Percentiles rank a stretch among this genome's conserved stretches.
These are phyloP conservation scores for Takifugu ocellatus DNA, from an alignment of 2,797 vertebrate species.

Conservation along the genomic window DNA sequence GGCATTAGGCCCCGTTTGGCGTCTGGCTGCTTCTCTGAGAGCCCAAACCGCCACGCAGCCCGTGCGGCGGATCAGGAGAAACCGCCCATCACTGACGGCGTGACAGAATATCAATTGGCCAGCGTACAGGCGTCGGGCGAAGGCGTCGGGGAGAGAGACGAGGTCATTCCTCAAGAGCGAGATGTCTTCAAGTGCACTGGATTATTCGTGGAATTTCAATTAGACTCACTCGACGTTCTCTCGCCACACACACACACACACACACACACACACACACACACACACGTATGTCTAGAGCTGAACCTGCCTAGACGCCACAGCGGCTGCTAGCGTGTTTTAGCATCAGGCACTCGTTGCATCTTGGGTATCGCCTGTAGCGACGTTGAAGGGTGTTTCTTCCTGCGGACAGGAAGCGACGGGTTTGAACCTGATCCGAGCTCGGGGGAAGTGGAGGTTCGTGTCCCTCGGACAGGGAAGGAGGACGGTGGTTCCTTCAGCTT, in stretches of 20 bases:
- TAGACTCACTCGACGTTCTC: slow-evolving; percentile 28
- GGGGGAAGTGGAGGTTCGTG: too few relatives aligned
- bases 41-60: neutral
- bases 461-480: too few relatives aligned
- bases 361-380: too few relatives aligned
- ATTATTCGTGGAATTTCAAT: slow-evolving; percentile 47
- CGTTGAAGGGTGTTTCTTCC: too few relatives aligned
- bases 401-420: too few relatives aligned
- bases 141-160: slow-evolving; percentile 12
- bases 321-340: too few relatives aligned
- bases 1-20: slow-evolving; percentile 33
- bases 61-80: too few relatives aligned
- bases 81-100: too few relatives aligned
- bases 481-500: too few relatives aligned
- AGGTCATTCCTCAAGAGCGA: slow-evolving; percentile 34
- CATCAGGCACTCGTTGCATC: too few relatives aligned
- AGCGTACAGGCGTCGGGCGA: neutral
- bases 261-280: neutral
- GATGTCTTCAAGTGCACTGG: slow-evolving; percentile 30
- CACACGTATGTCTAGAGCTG: neutral
- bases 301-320: too few relatives aligned
- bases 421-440: too few relatives aligned
- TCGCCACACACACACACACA: neutral
- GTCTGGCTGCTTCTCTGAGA: slow-evolving; percentile 17
- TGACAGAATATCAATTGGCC: slow-evolving; percentile 37